These are phyloP conservation scores for Calephelis nemesis DNA, from an alignment of 1,140 invertebrate genomes.

Conservation along the genomic window DNA sequence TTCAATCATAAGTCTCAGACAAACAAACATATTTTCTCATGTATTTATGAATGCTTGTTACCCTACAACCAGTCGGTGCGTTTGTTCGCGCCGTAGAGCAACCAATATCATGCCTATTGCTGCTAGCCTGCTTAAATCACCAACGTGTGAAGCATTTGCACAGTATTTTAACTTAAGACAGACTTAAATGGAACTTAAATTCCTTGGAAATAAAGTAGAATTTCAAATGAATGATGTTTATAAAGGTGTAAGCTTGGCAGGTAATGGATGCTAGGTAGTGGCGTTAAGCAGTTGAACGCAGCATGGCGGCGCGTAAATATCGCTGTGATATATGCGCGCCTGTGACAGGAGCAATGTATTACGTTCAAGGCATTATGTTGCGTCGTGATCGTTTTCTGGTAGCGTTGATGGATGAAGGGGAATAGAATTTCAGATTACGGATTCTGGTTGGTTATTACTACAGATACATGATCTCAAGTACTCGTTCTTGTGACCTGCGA, in stretches of 20 bases:
- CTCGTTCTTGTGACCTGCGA: no score
- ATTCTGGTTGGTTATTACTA: slow-evolving; percentile 5
- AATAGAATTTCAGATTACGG: slow-evolving; percentile 15
- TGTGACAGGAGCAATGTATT: slow-evolving; percentile 10
- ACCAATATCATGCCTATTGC: slow-evolving; percentile 17
- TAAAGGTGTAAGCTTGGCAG: slow-evolving; percentile 11
- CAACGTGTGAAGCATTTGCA: slow-evolving; percentile 8
- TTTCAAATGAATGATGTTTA: background rate
- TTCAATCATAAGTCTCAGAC: background rate
- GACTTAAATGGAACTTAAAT: slow-evolving; percentile 1
- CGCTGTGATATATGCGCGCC: background rate
- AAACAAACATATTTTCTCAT: background rate
- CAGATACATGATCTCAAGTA: background rate
- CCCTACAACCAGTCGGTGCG: background rate
- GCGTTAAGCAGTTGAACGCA: slow-evolving; percentile 14
- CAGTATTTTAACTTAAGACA: slow-evolving; percentile 6
- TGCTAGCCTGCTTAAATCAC: slow-evolving; percentile 14
- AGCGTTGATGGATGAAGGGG: slow-evolving; percentile 11
- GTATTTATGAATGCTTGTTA: background rate
- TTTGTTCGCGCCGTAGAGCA: slow-evolving; percentile 6
- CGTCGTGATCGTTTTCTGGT: slow-evolving; percentile 14
- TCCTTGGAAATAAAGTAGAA: background rate
- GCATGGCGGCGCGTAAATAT: slow-evolving; percentile 10
- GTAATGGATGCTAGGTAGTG: slow-evolving; percentile 18
- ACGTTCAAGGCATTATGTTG: slow-evolving; percentile 7